Evolutionary conservation across 2,113 vertebrate genomes (phyloP).

Genomic region (Perca fluviatilis): DNA sequence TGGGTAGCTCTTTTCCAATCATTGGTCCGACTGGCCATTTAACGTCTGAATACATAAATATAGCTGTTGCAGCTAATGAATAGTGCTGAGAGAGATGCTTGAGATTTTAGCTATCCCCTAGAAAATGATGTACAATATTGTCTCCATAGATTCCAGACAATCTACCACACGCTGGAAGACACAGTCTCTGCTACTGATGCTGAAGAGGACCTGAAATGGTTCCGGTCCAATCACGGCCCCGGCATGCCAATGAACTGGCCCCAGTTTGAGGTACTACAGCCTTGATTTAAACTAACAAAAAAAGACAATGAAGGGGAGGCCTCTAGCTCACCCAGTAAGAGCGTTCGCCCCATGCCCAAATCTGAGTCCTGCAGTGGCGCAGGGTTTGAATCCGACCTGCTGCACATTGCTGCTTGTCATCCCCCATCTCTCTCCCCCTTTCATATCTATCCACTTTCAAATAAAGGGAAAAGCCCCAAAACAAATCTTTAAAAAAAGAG

Average conservation of each 20-base stretch:
- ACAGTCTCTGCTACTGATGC: slow-evolving; percentile 89
- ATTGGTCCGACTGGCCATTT: background rate
- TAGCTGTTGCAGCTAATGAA: background rate
- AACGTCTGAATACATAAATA: background rate
- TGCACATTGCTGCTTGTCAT: too few relatives aligned
- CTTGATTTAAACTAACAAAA: background rate
- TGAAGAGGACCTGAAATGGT: slow-evolving; percentile 95
- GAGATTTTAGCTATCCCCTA: background rate
- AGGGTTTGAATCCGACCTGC: too few relatives aligned
- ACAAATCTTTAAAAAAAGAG: background rate
- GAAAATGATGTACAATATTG: background rate
- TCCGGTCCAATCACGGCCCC: slow-evolving; percentile 92
- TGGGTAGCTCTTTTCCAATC: background rate
- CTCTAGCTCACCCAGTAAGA: too few relatives aligned
- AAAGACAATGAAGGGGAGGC: background rate
- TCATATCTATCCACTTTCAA: too few relatives aligned
- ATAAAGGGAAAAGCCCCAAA: too few relatives aligned
- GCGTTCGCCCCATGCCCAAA: too few relatives aligned
- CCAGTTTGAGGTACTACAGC: slow-evolving; percentile 92
- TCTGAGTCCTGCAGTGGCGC: too few relatives aligned
- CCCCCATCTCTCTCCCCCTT: too few relatives aligned
- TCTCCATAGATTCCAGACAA: slow-evolving; percentile 87
- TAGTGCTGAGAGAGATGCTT: background rate
- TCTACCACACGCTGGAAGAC: slow-evolving; percentile 94
- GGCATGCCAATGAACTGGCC: slow-evolving; percentile 99